Evolutionary conservation across 2,797 vertebrate species (phyloP).

Genomic region (Ptychobarbus kaznakovi): DNA sequence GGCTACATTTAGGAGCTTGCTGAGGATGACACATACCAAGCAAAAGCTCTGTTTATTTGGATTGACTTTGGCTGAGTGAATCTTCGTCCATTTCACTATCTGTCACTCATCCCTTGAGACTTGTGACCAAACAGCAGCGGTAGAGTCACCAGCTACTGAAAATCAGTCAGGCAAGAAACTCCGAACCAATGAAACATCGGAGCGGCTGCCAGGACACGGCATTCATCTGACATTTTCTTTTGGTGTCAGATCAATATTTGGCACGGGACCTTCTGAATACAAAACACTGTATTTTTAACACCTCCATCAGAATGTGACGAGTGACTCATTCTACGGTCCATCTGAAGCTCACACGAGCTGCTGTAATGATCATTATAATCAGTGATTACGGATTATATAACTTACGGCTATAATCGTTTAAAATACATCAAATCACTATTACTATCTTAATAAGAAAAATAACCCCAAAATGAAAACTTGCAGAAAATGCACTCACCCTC

Average conservation of each 20-base stretch:
- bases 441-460: not conserved
- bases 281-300: slow-evolving; percentile 24
- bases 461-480: not conserved
- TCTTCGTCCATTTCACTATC: not conserved
- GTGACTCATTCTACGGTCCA: not conserved
- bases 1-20: not conserved
- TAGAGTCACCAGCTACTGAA: slow-evolving; percentile 28
- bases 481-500: not conserved
- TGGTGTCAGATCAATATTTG: slow-evolving; percentile 56
- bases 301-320: slow-evolving; percentile 6
- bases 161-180: slow-evolving; percentile 42
- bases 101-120: slow-evolving; percentile 9
- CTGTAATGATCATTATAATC: not conserved
- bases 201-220: slow-evolving; percentile 28
- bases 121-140: slow-evolving; percentile 4
- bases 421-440: not conserved
- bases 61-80: not conserved
- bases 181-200: slow-evolving; percentile 1
- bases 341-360: not conserved
- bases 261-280: slow-evolving; percentile 21
- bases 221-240: slow-evolving; percentile 41
- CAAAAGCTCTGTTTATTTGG: not conserved
- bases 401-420: not conserved
- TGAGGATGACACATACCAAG: not conserved
- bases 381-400: not conserved